These are phyloP conservation scores for Xerus rutilus DNA, from an alignment of 2,797 vertebrate genomes.

Conservation along the genomic window DNA sequence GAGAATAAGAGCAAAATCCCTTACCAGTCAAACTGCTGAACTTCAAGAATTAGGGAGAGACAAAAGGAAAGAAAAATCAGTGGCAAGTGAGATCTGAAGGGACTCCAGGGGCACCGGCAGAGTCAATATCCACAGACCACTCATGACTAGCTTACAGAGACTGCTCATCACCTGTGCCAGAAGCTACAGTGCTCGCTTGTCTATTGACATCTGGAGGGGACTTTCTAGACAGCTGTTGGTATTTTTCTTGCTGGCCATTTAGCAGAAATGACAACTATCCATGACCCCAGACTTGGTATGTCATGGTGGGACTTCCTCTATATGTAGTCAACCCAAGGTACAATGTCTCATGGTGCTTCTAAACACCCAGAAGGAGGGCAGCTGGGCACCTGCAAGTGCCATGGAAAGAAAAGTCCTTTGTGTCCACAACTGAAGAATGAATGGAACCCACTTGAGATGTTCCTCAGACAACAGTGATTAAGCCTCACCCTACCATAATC, in stretches of 20 bases:
- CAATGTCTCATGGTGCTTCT: background rate
- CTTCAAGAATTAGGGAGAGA: background rate
- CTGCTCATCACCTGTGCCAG: rapidly evolving
- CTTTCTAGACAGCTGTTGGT: background rate
- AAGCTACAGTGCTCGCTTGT: background rate
- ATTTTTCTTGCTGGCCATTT: background rate
- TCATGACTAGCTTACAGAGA: too few species aligned
- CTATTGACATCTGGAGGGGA: background rate
- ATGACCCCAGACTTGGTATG: background rate
- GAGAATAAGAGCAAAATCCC: background rate
- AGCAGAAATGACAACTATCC: background rate
- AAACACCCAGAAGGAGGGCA: background rate
- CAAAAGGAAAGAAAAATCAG: background rate
- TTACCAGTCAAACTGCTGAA: background rate
- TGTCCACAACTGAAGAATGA: background rate
- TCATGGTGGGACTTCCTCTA: background rate
- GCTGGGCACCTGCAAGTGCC: background rate
- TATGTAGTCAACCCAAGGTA: background rate
- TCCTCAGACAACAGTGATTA: background rate
- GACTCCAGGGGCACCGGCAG: too few species aligned
- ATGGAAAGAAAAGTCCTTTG: background rate
- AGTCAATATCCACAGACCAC: background rate
- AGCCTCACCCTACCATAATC: background rate
- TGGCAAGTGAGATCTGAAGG: background rate
- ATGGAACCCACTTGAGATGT: background rate